Evolutionary conservation across 2,113 vertebrate species (phyloP).

Genomic region (Pipra filicauda): DNA sequence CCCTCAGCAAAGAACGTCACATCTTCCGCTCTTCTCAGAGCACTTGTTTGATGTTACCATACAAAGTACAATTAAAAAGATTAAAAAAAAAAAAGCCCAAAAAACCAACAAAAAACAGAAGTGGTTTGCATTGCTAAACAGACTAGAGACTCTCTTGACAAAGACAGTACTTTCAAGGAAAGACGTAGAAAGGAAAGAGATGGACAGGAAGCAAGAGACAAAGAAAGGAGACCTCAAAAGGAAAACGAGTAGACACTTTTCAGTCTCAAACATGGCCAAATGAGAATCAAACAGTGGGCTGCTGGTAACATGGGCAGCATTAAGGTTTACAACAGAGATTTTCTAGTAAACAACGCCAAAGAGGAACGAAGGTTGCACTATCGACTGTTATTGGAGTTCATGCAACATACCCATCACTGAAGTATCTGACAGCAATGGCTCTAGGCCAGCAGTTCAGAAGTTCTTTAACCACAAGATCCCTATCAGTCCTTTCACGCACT

Average conservation of each 20-base stretch:
- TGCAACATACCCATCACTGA: background rate
- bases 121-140: background rate
- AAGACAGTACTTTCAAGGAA: background rate
- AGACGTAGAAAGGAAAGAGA: background rate
- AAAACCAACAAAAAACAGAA: background rate
- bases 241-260: background rate
- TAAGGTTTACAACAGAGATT: background rate
- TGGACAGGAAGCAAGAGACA: background rate
- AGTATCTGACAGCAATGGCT: background rate
- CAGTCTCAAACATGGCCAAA: background rate
- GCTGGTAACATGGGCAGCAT: background rate
- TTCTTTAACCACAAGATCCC: constrained; percentile 7
- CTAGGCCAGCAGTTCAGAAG: background rate
- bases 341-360: background rate
- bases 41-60: background rate
- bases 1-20: background rate
- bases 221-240: background rate
- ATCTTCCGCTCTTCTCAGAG: background rate
- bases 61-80: background rate
- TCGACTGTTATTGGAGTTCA: background rate
- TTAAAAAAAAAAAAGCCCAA: background rate
- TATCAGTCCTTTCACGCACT: background rate
- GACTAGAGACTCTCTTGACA: background rate
- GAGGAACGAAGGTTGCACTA: background rate
- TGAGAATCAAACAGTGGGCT: background rate